Percentiles rank a stretch among this genome's conserved stretches.
These are phyloP conservation scores for Conus canariensis DNA, from an alignment of 2,888 invertebrate genomes.

Conservation along the genomic window DNA sequence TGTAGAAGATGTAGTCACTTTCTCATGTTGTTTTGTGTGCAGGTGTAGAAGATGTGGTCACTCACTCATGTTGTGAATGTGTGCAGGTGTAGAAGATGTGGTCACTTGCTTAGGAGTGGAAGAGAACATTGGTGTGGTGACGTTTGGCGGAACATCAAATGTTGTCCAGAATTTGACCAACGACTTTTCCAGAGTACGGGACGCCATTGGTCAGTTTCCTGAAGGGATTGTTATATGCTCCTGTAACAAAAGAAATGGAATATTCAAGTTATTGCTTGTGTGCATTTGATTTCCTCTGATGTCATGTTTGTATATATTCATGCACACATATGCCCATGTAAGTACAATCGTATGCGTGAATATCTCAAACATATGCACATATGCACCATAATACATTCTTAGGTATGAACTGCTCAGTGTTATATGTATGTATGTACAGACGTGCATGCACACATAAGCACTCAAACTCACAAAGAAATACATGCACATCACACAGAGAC, in stretches of 20 bases:
- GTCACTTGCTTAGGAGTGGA: constrained; percentile 21
- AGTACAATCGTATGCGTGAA: too few species aligned
- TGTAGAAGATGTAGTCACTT: too few species aligned
- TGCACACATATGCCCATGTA: neutral
- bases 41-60: neutral
- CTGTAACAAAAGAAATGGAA: too few species aligned
- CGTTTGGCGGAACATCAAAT: constrained; percentile 29
- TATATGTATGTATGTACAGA: too few species aligned
- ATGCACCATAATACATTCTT: too few species aligned
- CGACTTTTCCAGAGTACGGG: constrained; percentile 39
- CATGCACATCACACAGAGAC: neutral
- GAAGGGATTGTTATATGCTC: neutral
- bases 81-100: constrained; percentile 37
- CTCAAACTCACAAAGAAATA: too few species aligned
- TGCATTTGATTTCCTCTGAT: neutral
- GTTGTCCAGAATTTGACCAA: constrained; percentile 43
- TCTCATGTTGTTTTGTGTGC: too few species aligned
- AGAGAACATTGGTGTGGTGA: constrained; percentile 39
- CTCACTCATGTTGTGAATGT: neutral
- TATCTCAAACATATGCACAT: too few species aligned
- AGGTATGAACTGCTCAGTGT: too few species aligned
- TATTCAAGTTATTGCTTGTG: neutral
- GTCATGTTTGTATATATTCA: neutral
- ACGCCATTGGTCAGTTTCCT: constrained; percentile 30
- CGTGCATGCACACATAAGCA: too few species aligned